A percentile compares a stretch with the other conserved stretches of the same genome.
These are phyloP conservation scores for Octodonta nipae DNA, from an alignment of 2,888 invertebrate species.

Conservation along the genomic window DNA sequence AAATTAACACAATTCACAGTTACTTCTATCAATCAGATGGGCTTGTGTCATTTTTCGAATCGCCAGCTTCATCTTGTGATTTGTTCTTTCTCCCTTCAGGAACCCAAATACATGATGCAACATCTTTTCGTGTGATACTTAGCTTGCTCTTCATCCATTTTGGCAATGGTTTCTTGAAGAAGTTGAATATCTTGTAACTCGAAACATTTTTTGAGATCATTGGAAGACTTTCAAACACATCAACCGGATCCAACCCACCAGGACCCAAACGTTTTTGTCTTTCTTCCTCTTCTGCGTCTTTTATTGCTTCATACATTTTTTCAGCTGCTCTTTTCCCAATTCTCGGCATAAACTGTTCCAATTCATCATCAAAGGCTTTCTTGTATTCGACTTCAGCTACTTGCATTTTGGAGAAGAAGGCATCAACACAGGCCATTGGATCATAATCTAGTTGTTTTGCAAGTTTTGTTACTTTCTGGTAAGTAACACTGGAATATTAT, in stretches of 20 bases:
- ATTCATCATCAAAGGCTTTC: constrained; percentile 85
- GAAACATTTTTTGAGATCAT: constrained; percentile 66
- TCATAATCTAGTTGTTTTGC: constrained; percentile 86
- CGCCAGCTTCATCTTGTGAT: too few species aligned
- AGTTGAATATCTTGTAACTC: constrained; percentile 73
- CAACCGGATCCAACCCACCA: constrained; percentile 94
- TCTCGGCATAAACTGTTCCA: constrained; percentile 75
- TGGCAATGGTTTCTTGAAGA: constrained; percentile 74
- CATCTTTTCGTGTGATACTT: constrained; percentile 89
- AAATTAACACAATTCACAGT: too few species aligned
- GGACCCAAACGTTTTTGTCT: constrained; percentile 77
- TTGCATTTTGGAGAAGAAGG: constrained; percentile 83
- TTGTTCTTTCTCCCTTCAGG: too few species aligned
- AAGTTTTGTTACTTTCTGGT: too few species aligned
- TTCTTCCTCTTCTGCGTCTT: constrained; percentile 78
- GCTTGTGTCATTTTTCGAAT: too few species aligned
- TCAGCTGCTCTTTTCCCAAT: constrained; percentile 73
- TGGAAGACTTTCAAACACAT: constrained; percentile 87
- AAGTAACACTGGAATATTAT: too few species aligned
- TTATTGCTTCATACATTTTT: constrained; percentile 65
- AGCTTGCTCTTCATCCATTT: constrained; percentile 80
- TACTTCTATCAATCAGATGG: too few species aligned
- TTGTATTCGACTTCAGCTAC: constrained; percentile 86
- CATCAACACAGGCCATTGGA: constrained; percentile 76
- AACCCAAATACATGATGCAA: constrained; percentile 90